Evolutionary conservation across 1,140 invertebrate genomes (phyloP), one percentile per base, ranked within the genome.

Genomic region (Campoletis sonorensis): DNA sequence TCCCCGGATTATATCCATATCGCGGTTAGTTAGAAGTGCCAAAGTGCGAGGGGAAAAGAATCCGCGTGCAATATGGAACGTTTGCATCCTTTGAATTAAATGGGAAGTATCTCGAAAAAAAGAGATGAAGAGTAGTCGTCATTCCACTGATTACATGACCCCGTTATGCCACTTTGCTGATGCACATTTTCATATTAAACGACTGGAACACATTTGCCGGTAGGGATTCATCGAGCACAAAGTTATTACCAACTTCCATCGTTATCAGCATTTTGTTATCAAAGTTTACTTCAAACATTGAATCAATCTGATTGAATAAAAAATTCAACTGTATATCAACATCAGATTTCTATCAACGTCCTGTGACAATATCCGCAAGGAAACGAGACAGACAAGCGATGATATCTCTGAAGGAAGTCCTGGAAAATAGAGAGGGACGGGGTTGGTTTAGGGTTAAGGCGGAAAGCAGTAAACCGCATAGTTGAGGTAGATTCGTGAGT

Each of bases 1-100:
- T 79, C 79, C 83, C 83, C 75, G 86, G 87, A 88, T 88, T 87
- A 88, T 84, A 82, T 80, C 70, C 64, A 68, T 64, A 58, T 33
- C 73, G 73, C 51, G 79, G 79, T 45, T 73, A 73, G 37, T 49
- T 45, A 21, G 10, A 81, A 30, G 49, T 49, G 58, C 51, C 30
- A 27, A 40, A 73, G 70, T 58, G n/a, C n/a, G 79, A 37, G 30
- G 33, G 40, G 45, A 37, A 23, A 30, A 45, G 18, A 16, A n/a
- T 75, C 13, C 40, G 11, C 58, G 23, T 49, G 72, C 80, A 84
- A 85, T 84, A 83, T 67, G 58, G 71, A 85, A 87, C 72, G 84
- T 83, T 68, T 54, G 64, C 54, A 68, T 27, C 30, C 54, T 4
- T 21, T 13, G 54, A 21, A 58, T 58, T 58, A 58, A 58, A 7